Evolutionary conservation across 2,888 invertebrate genomes (phyloP).

Genomic region (Trachelus iudaicus): DNA sequence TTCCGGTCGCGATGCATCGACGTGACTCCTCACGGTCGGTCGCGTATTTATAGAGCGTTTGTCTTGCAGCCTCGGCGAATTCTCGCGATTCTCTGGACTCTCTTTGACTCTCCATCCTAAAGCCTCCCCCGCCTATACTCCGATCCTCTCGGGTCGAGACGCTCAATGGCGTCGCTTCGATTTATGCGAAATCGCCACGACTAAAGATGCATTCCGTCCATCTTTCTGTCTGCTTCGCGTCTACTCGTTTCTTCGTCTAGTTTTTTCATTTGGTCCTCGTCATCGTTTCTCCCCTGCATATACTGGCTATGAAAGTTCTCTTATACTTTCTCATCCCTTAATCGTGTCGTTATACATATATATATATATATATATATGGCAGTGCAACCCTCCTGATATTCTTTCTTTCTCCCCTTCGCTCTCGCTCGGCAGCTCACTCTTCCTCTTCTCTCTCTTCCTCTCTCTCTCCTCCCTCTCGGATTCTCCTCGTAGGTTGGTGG

Average conservation of each 20-base stretch:
- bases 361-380: background rate
- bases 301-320: slow-evolving; percentile 4
- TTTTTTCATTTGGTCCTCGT: background rate
- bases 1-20: background rate
- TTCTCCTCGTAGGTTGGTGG: slow-evolving; percentile 50
- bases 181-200: background rate
- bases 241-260: background rate
- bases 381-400: slow-evolving; percentile 7
- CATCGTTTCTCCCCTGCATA: slow-evolving; percentile 8
- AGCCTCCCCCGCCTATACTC: background rate
- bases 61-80: background rate
- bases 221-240: background rate
- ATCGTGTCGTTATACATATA: background rate
- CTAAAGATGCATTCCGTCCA: background rate
- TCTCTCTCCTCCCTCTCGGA: slow-evolving; percentile 16
- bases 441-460: slow-evolving; percentile 17
- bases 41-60: background rate
- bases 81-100: background rate
- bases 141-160: background rate
- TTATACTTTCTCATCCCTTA: slow-evolving; percentile 19
- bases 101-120: background rate
- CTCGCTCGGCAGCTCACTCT: slow-evolving; percentile 19
- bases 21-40: background rate
- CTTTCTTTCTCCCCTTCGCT: slow-evolving; percentile 30
- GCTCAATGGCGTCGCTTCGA: background rate